phyloP scores from a whole-genome alignment of 1,140 invertebrate species.

The Cepaea nemoralis region DNA sequence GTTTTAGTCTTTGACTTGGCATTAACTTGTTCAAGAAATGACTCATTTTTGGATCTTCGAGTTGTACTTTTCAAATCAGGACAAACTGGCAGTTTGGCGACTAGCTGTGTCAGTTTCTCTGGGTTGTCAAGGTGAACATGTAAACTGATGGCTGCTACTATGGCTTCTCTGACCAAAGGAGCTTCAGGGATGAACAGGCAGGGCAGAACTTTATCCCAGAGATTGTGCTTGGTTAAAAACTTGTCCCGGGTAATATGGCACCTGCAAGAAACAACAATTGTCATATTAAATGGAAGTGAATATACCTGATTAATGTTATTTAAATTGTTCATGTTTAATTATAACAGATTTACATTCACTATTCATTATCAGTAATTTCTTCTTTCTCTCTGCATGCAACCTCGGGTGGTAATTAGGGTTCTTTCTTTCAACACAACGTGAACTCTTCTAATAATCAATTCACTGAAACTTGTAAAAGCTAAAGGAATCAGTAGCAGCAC shows the following conservation, averaged over 20 bases:
- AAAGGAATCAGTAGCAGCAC: too few relatives aligned
- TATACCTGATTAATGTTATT: too few relatives aligned
- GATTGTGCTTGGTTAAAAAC: conserved; percentile 1
- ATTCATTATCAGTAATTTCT: too few relatives aligned
- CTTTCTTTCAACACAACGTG: too few relatives aligned
- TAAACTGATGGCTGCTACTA: conserved; percentile 19
- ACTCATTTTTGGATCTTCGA: not conserved
- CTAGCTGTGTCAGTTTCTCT: not conserved
- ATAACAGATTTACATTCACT: not conserved
- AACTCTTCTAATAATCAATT: too few relatives aligned
- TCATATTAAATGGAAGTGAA: too few relatives aligned
- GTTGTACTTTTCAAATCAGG: not conserved
- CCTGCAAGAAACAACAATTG: not conserved
- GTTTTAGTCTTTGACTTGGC: not conserved
- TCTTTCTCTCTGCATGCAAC: too few relatives aligned
- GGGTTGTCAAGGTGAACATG: conserved; percentile 5
- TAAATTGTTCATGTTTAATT: not conserved
- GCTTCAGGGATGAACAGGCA: conserved; percentile 19
- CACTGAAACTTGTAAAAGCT: too few relatives aligned
- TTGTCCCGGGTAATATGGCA: not conserved
- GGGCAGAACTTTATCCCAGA: not conserved
- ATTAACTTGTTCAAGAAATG: not conserved
- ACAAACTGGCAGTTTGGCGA: not conserved
- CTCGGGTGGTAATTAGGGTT: too few relatives aligned
- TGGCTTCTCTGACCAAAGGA: conserved; percentile 15